Percentiles rank a stretch among this genome's conserved stretches.
Evolutionary conservation across 1,140 invertebrate species (phyloP).

Genomic region (Zaprionus africanus): DNA sequence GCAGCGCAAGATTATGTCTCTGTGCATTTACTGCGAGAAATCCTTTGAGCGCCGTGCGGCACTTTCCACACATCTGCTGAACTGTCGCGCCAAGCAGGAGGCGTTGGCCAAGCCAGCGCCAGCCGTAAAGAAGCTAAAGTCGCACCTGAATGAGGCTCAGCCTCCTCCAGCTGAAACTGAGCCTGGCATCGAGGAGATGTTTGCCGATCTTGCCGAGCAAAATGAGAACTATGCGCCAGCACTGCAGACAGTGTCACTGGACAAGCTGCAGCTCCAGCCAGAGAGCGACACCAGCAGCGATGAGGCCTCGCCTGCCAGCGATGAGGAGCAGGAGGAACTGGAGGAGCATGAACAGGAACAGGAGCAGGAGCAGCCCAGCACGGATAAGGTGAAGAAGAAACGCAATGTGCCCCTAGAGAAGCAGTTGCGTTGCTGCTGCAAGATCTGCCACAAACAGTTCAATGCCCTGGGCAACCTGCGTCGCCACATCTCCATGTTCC

Average conservation of each 20-base stretch:
- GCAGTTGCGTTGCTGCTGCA: conserved; percentile 75
- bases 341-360: conserved; percentile 22
- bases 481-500: conserved; percentile 86
- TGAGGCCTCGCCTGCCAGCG: conserved; percentile 43
- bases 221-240: conserved; percentile 50
- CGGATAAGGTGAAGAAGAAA: conserved; percentile 63
- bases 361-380: conserved; percentile 20
- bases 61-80: conserved; percentile 87
- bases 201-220: conserved; percentile 61
- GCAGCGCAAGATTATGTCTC: conserved; percentile 68
- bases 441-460: conserved; percentile 83
- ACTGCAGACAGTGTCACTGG: conserved; percentile 70
- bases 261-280: conserved; percentile 56
- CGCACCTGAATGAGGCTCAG: conserved; percentile 36
- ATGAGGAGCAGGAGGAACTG: conserved; percentile 35
- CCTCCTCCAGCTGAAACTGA: neutral
- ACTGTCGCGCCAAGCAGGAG: conserved; percentile 84
- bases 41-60: conserved; percentile 88
- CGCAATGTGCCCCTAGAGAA: conserved; percentile 70
- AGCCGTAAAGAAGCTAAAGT: conserved; percentile 54
- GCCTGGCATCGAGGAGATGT: conserved; percentile 54
- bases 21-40: conserved; percentile 88
- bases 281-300: conserved; percentile 60
- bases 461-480: conserved; percentile 84
- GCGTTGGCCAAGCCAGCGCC: conserved; percentile 67